Evolutionary conservation across 1,140 invertebrate genomes (phyloP).

Genomic region (Euglossa dilemma): DNA sequence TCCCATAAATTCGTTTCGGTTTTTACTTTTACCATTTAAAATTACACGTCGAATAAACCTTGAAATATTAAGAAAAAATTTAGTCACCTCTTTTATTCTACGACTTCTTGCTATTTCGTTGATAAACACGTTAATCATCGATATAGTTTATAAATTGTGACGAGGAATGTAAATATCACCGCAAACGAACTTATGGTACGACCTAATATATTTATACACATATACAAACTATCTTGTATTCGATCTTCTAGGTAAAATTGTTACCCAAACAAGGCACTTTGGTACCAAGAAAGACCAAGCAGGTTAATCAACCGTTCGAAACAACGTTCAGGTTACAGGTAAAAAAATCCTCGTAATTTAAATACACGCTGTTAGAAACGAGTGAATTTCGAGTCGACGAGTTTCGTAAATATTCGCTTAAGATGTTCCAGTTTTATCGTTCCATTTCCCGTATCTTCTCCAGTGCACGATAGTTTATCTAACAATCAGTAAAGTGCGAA

Average conservation of each 20-base stretch:
- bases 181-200: too few relatives aligned
- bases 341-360: constrained; percentile 41
- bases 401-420: neutral
- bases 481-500: neutral
- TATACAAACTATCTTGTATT: neutral
- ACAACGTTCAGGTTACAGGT: constrained; percentile 89
- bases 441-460: neutral
- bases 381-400: neutral
- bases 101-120: too few relatives aligned
- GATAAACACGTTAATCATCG: too few relatives aligned
- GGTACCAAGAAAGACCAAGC: constrained; percentile 78
- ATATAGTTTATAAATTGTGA: too few relatives aligned
- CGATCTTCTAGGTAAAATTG: constrained; percentile 84
- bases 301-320: constrained; percentile 86
- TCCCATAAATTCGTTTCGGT: too few relatives aligned
- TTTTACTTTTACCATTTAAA: too few relatives aligned
- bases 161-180: too few relatives aligned
- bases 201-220: too few relatives aligned
- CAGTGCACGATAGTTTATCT: neutral
- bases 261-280: constrained; percentile 83
- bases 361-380: neutral
- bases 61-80: too few relatives aligned
- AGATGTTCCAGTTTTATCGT: neutral
- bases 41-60: too few relatives aligned
- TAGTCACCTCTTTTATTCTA: too few relatives aligned